Conservation (phyloP, 2,113 vertebrate genomes). For the Podilymbus podiceps region DNA sequence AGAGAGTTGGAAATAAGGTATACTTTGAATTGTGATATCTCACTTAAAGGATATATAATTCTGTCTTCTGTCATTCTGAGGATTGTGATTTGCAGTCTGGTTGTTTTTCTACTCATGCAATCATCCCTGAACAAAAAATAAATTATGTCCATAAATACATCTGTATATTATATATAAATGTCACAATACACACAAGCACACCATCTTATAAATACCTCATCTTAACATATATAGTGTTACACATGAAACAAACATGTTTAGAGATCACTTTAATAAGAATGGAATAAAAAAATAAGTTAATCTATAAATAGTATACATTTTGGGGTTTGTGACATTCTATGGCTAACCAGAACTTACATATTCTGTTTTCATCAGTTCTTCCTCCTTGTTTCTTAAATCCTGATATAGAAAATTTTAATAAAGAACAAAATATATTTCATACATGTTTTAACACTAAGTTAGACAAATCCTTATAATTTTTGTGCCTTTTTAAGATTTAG, state of each 20-base stretch:
- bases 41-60: background rate
- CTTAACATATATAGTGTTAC: background rate
- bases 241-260: background rate
- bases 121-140: background rate
- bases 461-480: background rate
- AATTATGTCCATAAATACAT: background rate
- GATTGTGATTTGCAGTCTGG: background rate
- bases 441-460: background rate
- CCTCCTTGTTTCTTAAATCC: background rate
- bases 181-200: background rate
- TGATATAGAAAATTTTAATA: background rate
- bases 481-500: background rate
- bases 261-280: background rate
- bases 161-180: background rate
- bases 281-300: background rate
- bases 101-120: background rate
- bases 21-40: background rate
- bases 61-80: background rate
- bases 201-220: background rate
- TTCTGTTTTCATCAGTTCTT: background rate
- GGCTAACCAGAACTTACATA: background rate
- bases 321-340: background rate
- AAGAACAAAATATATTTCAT: background rate
- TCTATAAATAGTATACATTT: background rate
- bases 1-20: conserved; percentile 28